Evolutionary conservation across 2,888 invertebrate genomes (phyloP), one percentile per base, ranked within the genome.

Genomic region (Trachelus iudaicus): DNA sequence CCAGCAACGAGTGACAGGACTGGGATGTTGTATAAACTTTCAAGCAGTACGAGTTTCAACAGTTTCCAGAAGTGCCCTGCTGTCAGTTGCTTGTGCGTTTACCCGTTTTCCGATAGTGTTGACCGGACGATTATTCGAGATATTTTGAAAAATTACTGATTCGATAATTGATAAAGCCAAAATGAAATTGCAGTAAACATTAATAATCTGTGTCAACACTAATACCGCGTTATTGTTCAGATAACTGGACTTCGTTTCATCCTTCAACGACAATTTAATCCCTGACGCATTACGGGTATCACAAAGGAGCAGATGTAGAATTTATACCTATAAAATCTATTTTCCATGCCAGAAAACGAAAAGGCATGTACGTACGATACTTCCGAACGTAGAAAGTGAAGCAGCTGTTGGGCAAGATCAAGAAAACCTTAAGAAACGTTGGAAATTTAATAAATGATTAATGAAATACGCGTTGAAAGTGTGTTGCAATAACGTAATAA

Each of bases 1-100:
- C 9, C 56, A 56, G 56, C 23, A 56, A 23, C 56, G 23, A 56
- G 56, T 56, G 23, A 56, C 23, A 23, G 23, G 23, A 56, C 75
- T 74, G 15, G n/a, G 23, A n/a, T 75, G 56, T 75, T 82, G 81
- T 85, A 84, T 71, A 82, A 81, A 81, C 71, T 56, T 56, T 23
- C 56, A 56, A 56, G 9, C 9, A 56, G 56, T 56, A 56, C 56
- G 23, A 56, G 56, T 56, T 56, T 56, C 23, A 9, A 56, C 56
- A 15, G 56, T 56, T 56, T 56, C 2, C 56, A 56, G 56, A 56
- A 56, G 56, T 56, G 56, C 23, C 56, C 56, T 56, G 56, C 56
- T 23, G 56, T 1, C 9, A 56, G 56, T 56, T 56, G 23, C 56
- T 9, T 56, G 23, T 23, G 56, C 23, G 23, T 23, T 56, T 56